Conservation (phyloP, 2,113 vertebrate species). For the Atrichornis clamosus region DNA sequence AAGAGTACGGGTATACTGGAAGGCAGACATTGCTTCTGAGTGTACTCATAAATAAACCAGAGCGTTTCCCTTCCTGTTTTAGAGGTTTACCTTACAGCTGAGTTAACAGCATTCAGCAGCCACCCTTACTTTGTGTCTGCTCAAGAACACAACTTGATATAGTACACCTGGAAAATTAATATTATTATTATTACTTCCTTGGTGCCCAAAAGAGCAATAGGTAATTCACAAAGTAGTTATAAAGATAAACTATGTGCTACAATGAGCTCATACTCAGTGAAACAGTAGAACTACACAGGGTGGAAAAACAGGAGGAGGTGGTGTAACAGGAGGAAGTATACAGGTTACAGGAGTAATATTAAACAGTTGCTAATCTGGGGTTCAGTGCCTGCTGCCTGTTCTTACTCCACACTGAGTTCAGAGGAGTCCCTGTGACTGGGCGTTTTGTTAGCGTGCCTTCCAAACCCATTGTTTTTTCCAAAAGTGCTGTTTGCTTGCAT, state of each 20-base stretch:
- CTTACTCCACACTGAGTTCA: background rate
- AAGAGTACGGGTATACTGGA: background rate
- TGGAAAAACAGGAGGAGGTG: background rate
- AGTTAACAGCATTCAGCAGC: background rate
- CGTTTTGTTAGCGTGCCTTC: background rate
- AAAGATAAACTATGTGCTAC: background rate
- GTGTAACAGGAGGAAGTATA: conserved; percentile 11
- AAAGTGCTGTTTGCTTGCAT: background rate
- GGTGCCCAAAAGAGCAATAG: background rate
- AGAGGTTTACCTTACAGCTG: background rate
- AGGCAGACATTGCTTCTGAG: background rate
- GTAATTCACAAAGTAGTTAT: background rate
- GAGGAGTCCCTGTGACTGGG: background rate
- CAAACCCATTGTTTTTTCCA: background rate
- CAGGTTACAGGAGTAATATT: background rate
- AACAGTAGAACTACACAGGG: background rate
- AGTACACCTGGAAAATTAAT: background rate
- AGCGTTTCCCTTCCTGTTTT: background rate
- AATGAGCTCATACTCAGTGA: background rate
- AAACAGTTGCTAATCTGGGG: background rate
- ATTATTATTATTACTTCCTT: background rate
- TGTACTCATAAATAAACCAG: conserved; percentile 20
- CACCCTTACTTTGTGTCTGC: background rate
- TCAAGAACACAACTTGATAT: background rate
- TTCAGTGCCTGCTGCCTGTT: background rate